phyloP scores from a whole-genome alignment of 2,113 vertebrate species.

The Pygoscelis antarcticus region DNA sequence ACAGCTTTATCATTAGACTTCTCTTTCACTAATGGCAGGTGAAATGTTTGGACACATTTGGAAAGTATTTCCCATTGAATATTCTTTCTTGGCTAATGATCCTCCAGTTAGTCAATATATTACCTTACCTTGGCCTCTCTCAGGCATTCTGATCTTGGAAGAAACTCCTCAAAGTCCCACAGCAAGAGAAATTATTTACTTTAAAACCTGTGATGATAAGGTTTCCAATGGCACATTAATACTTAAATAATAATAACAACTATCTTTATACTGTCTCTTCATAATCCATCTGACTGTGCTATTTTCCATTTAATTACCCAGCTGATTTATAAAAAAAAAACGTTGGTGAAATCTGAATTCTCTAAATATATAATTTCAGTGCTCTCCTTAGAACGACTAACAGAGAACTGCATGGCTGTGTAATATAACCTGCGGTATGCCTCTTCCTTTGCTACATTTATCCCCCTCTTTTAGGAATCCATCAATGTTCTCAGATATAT shows the following conservation, averaged over 20 bases:
- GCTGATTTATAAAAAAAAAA: slow-evolving; percentile 7
- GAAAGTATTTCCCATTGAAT: not conserved
- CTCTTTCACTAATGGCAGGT: not conserved
- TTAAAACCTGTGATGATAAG: not conserved
- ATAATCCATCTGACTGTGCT: not conserved
- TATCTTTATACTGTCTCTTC: not conserved
- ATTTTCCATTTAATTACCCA: slow-evolving; percentile 22
- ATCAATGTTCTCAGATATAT: not conserved
- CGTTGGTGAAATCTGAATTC: slow-evolving; percentile 29
- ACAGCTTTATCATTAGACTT: not conserved
- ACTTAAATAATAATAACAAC: not conserved
- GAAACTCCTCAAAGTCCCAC: not conserved
- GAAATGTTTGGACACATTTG: not conserved
- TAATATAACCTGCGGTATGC: not conserved
- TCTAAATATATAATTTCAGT: not conserved
- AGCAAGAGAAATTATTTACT: not conserved
- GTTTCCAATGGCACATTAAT: slow-evolving; percentile 1
- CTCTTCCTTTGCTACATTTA: not conserved
- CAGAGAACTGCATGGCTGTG: not conserved
- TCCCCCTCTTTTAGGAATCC: not conserved
- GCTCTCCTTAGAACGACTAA: not conserved
- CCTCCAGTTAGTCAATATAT: not conserved
- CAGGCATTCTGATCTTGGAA: not conserved
- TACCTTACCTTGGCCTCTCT: not conserved
- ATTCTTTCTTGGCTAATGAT: not conserved